Conservation (phyloP, 92 coral and sea anemone species). For the Scolanthus callimorphus region DNA sequence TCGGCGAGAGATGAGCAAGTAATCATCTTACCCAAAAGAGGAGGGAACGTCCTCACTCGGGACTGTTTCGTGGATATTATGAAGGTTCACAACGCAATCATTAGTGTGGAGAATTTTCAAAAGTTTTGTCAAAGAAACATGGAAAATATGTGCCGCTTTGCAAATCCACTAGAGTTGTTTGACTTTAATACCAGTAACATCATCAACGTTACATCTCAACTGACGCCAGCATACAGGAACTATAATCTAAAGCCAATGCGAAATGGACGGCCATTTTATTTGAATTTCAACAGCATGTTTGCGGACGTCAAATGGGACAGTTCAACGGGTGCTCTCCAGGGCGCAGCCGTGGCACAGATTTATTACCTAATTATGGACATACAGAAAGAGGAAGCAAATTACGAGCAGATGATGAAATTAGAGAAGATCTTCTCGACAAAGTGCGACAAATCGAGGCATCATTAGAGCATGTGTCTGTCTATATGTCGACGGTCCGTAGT, state of each 20-base stretch:
- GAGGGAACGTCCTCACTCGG: constrained; percentile 21
- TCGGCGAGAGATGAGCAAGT: constrained; percentile 36
- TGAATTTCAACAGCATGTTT: constrained; percentile 36
- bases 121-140: constrained; percentile 38
- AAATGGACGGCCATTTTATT: constrained; percentile 30
- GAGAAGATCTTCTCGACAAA: constrained; percentile 34
- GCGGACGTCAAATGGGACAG: constrained; percentile 15
- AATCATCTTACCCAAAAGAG: constrained; percentile 26
- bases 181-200: constrained; percentile 13
- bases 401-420: constrained; percentile 29
- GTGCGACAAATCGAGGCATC: background rate
- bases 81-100: constrained; percentile 27
- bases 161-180: constrained; percentile 31
- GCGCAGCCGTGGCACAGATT: constrained; percentile 31
- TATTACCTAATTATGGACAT: constrained; percentile 40
- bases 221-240: constrained; percentile 14
- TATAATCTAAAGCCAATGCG: constrained; percentile 25
- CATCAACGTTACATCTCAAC: constrained; percentile 5
- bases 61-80: constrained; percentile 44
- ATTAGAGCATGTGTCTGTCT: background rate
- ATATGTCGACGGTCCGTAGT: constrained; percentile 48
- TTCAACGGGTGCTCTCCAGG: constrained; percentile 10
- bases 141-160: constrained; percentile 1
- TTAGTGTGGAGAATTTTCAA: constrained; percentile 22
- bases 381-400: constrained; percentile 1